Percentiles rank a stretch among this genome's conserved stretches.
Evolutionary conservation across 2,888 invertebrate species (phyloP).

Genomic region (Argyresthia goedartella): DNA sequence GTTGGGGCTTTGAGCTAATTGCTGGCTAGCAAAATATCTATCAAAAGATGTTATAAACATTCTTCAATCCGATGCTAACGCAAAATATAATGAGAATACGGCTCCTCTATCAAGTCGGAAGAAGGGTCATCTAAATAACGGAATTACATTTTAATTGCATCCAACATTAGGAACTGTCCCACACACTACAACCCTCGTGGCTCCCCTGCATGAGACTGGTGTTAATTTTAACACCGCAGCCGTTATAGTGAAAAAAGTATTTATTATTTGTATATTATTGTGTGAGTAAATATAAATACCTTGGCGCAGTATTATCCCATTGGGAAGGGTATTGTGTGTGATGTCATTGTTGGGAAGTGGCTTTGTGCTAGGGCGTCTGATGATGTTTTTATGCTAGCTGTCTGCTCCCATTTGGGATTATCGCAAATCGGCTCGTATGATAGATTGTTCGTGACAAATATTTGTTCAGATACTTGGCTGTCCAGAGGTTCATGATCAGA

Average conservation of each 20-base stretch:
- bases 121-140: not conserved
- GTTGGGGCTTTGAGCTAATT: not conserved
- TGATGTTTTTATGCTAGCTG: conserved; percentile 43
- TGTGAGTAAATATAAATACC: conserved; percentile 57
- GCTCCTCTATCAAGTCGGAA: not conserved
- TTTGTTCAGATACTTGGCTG: conserved; percentile 25
- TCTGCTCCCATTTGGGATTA: conserved; percentile 42
- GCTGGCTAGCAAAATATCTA: too few species aligned
- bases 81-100: not conserved
- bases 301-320: conserved; percentile 33
- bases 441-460: conserved; percentile 53
- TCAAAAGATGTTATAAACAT: too few species aligned
- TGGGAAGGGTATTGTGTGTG: conserved; percentile 16
- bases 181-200: not conserved
- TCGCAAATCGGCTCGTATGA: conserved; percentile 39
- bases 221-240: conserved; percentile 60
- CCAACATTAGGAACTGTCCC: not conserved
- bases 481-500: not conserved
- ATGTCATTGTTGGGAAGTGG: conserved; percentile 29
- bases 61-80: not conserved
- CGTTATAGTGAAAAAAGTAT: conserved; percentile 38
- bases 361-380: conserved; percentile 29
- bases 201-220: too few species aligned
- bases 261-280: conserved; percentile 64
- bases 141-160: not conserved